Evolutionary conservation across 2,888 invertebrate genomes (phyloP).

Genomic region (Polietes domitor): DNA sequence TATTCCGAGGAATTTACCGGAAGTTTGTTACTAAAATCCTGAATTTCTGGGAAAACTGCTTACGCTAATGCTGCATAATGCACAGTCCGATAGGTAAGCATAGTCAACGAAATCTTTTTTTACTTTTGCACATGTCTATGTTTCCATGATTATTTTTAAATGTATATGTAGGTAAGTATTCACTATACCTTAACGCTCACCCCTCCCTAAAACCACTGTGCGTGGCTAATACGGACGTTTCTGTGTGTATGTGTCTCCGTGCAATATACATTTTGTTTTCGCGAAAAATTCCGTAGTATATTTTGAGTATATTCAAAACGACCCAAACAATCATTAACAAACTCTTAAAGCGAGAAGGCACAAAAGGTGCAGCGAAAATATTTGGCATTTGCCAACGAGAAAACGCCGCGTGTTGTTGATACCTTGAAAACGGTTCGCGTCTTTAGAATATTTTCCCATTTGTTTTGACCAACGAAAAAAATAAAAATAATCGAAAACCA

Average conservation of each 20-base stretch:
- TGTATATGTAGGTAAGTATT: too few species aligned
- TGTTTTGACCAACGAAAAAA: conserved; percentile 28
- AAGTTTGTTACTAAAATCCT: too few species aligned
- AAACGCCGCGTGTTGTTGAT: conserved; percentile 55
- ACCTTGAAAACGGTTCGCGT: conserved; percentile 61
- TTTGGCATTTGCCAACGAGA: conserved; percentile 61
- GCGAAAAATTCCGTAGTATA: conserved; percentile 23
- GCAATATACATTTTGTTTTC: neutral
- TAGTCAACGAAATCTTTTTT: too few species aligned
- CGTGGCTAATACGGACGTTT: neutral
- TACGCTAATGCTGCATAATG: too few species aligned
- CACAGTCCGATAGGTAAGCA: too few species aligned
- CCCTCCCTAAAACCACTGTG: conserved; percentile 14
- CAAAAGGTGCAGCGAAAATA: conserved; percentile 60
- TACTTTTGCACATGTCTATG: too few species aligned
- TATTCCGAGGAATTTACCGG: too few species aligned
- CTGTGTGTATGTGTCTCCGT: neutral
- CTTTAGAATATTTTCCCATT: conserved; percentile 35
- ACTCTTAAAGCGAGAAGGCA: conserved; percentile 11
- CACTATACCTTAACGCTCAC: too few species aligned
- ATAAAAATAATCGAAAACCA: conserved; percentile 8
- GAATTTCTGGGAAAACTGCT: too few species aligned
- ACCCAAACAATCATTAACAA: conserved; percentile 40
- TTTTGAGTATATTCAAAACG: conserved; percentile 34
- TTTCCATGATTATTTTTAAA: too few species aligned